phyloP scores from a whole-genome alignment of 92 coral and sea anemone genomes.

The Plumapathes pennacea region DNA sequence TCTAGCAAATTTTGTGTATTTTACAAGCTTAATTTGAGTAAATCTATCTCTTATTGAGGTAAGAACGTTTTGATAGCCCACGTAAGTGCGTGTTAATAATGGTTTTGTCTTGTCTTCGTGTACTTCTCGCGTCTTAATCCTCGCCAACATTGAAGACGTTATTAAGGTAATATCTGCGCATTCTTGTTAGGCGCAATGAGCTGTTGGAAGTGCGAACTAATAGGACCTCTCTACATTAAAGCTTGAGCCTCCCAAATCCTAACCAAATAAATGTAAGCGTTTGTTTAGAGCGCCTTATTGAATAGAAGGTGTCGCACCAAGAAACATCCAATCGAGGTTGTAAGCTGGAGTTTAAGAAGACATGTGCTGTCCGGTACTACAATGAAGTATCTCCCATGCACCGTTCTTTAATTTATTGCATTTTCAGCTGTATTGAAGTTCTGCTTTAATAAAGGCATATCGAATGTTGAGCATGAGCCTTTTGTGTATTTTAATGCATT shows the following conservation, averaged over 20 bases:
- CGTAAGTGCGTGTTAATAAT: constrained; percentile 85
- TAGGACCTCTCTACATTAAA: too few species aligned
- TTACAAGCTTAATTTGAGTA: constrained; percentile 70
- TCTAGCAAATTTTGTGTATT: constrained; percentile 44
- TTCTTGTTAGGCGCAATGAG: constrained; percentile 52
- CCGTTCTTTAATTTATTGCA: too few species aligned
- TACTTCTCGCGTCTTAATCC: constrained; percentile 84
- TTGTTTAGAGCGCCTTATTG: too few species aligned
- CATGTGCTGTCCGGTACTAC: too few species aligned
- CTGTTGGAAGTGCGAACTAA: constrained; percentile 47
- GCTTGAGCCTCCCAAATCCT: too few species aligned
- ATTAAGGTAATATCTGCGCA: constrained; percentile 69
- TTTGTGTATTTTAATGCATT: constrained; percentile 42
- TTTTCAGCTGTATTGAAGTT: constrained; percentile 52
- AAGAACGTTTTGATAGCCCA: constrained; percentile 75
- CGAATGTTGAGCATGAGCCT: constrained; percentile 33
- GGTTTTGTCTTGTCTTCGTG: constrained; percentile 84
- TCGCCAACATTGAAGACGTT: constrained; percentile 66
- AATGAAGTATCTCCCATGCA: too few species aligned
- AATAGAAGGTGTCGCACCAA: too few species aligned
- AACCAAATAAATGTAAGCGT: too few species aligned
- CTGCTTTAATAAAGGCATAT: constrained; percentile 44
- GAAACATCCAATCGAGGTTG: too few species aligned
- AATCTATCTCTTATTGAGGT: constrained; percentile 76
- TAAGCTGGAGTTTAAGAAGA: too few species aligned